Conservation (phyloP, 2,888 invertebrate genomes). For the Dicyrtoma fusca region DNA sequence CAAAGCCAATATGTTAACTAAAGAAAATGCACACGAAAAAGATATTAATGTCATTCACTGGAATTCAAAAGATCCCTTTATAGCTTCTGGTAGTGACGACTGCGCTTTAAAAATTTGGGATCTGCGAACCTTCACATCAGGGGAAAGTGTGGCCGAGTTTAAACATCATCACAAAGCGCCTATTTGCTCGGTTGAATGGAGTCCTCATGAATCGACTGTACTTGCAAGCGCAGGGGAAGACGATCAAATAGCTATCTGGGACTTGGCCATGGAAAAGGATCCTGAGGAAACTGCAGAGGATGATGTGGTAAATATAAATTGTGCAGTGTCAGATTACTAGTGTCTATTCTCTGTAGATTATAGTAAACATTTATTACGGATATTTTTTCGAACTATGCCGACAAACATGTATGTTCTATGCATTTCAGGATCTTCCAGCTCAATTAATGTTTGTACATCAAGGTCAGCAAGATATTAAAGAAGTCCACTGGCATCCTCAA, state of each 20-base stretch:
- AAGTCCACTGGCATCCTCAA: constrained; percentile 98
- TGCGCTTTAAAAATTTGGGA: constrained; percentile 95
- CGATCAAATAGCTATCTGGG: constrained; percentile 96
- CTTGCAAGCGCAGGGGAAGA: constrained; percentile 92
- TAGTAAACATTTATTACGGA: too few relatives aligned
- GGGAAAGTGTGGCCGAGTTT: constrained; percentile 83
- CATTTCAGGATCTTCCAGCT: constrained; percentile 77
- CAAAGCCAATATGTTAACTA: constrained; percentile 89
- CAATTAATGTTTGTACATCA: constrained; percentile 97
- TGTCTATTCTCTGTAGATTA: background rate
- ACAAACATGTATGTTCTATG: constrained; percentile 13
- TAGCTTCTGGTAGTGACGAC: constrained; percentile 95
- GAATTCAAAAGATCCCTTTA: constrained; percentile 89
- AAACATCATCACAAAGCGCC: constrained; percentile 91
- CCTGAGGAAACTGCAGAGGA: constrained; percentile 62
- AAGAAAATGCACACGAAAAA: constrained; percentile 80
- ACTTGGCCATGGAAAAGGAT: constrained; percentile 68
- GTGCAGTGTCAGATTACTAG: background rate
- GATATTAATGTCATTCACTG: constrained; percentile 98
- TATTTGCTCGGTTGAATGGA: constrained; percentile 97
- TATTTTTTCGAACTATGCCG: too few relatives aligned
- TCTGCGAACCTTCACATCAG: constrained; percentile 70
- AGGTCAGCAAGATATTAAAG: constrained; percentile 97
- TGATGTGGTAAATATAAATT: constrained; percentile 59
- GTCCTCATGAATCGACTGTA: constrained; percentile 88